Evolutionary conservation across 2,113 vertebrate genomes (phyloP).

Genomic region (Herpailurus yagouaroundi): DNA sequence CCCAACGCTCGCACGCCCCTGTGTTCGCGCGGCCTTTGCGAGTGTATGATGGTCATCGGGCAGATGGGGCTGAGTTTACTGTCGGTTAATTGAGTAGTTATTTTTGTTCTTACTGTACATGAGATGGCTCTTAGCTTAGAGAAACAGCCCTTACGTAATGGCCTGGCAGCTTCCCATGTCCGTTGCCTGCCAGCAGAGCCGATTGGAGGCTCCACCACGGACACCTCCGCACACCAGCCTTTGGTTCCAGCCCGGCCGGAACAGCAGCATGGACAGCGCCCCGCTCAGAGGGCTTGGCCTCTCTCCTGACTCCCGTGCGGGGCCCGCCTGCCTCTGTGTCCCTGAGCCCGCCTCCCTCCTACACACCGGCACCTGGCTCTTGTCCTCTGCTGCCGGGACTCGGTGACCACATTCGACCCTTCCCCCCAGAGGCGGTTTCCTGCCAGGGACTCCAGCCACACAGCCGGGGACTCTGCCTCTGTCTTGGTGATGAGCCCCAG

Average conservation of each 20-base stretch:
- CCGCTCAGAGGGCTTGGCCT: accelerated
- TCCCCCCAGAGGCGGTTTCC: not conserved
- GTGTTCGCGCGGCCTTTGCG: not conserved
- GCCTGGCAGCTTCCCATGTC: not conserved
- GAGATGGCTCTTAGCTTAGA: not conserved
- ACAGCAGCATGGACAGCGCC: not conserved
- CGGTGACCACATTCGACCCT: not conserved
- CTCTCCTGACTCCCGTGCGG: accelerated
- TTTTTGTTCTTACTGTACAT: not conserved
- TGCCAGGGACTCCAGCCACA: accelerated
- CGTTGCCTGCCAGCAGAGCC: not conserved
- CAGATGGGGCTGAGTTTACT: not conserved
- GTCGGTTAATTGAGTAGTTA: not conserved
- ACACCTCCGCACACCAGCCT: not conserved
- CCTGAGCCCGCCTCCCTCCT: not conserved
- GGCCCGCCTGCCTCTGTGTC: accelerated
- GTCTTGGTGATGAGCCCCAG: not conserved
- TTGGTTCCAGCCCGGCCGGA: not conserved
- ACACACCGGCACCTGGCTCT: too few relatives aligned
- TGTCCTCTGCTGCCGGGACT: not conserved
- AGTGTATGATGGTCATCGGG: accelerated
- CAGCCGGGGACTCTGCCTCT: not conserved
- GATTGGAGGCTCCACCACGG: accelerated
- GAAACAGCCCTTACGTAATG: not conserved
- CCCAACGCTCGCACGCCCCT: accelerated